Evolutionary conservation across 2,797 vertebrate genomes (phyloP).

Genomic region (Propithecus deckenii): DNA sequence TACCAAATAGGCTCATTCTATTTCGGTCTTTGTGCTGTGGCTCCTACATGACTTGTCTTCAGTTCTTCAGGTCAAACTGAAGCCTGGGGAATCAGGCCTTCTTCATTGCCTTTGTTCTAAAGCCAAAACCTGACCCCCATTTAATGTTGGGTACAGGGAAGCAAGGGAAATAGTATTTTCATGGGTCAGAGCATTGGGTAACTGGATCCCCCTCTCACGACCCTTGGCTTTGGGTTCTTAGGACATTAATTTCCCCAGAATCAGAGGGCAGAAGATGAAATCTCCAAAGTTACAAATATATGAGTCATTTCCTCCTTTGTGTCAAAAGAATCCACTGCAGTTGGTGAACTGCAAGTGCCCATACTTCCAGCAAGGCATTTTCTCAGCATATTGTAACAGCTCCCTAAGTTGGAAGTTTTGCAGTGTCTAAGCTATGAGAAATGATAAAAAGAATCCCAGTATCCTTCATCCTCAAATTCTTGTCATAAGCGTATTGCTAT

Average conservation of each 20-base stretch:
- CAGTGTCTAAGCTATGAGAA: not conserved
- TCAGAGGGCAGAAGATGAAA: not conserved
- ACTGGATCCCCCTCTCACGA: not conserved
- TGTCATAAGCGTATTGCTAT: not conserved
- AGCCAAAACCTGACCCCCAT: not conserved
- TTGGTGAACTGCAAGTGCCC: not conserved
- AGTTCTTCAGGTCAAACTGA: not conserved
- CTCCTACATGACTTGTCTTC: not conserved
- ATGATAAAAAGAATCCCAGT: not conserved
- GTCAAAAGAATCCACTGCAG: not conserved
- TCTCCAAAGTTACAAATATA: slow-evolving; percentile 1
- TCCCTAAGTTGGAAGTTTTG: not conserved
- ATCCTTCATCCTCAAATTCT: not conserved
- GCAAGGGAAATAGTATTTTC: not conserved
- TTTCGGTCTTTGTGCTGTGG: not conserved
- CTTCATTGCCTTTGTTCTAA: not conserved
- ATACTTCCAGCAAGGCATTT: not conserved
- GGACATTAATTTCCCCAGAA: not conserved
- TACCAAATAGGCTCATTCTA: not conserved
- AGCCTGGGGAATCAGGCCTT: not conserved
- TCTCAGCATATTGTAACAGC: not conserved
- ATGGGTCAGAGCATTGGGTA: not conserved
- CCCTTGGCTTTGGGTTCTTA: not conserved
- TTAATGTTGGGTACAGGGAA: not conserved
- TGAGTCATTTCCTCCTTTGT: not conserved